Base-by-base conservation (phyloP, 2,888 invertebrate genomes). In the Latheticus oryzae region DNA sequence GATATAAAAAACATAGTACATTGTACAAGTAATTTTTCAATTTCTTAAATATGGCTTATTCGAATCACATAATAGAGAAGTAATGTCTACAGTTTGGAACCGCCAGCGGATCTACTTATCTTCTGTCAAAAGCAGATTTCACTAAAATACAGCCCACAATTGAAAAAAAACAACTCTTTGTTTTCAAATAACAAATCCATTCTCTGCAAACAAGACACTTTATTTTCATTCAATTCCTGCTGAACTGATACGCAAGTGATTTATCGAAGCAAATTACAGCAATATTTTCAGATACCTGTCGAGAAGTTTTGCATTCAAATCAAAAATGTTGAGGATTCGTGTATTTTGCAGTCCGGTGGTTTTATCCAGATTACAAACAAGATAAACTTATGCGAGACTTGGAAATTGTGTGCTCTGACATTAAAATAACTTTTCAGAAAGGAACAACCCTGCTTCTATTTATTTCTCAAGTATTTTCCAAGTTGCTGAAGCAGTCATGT, bases 91-190 rank as follows among this genome's bases (percentile, higher is more conserved):
- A 52, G 35, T 53, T 35, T 42, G 43, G 9, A 42, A 53, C 21
- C 23, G 42, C 19, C 26, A 35, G 23, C 38, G 21, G 35, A 42
- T 42, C 42, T 42, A 42, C 42, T 42, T 42, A 42, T 42, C 42
- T 42, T 15, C 42, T 42, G 53, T 45, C 53, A 53, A 43, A 42
- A 53, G 7, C 43, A 43, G 43, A 30, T 51, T 51, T 38, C 28
- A 19, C 50, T 51, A 17, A 47, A 47, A 47, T 32, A 47, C 47
- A 33, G 47, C 33, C 13, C 33, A 21, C 47, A 16, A 32, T 47
- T 47, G 32, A 15, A 16, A 32, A 32, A 47, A n/a, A n/a, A n/a
- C n/a, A 47, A 16, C 8, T 21, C 30, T 43, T 47, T 47, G 47
- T 47, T 32, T 47, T 33, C 12, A 23, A 21, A 32, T 45, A 45